Base-by-base conservation (phyloP, 2,797 vertebrate genomes). In the Parauchenoglanis punctatus region DNA sequence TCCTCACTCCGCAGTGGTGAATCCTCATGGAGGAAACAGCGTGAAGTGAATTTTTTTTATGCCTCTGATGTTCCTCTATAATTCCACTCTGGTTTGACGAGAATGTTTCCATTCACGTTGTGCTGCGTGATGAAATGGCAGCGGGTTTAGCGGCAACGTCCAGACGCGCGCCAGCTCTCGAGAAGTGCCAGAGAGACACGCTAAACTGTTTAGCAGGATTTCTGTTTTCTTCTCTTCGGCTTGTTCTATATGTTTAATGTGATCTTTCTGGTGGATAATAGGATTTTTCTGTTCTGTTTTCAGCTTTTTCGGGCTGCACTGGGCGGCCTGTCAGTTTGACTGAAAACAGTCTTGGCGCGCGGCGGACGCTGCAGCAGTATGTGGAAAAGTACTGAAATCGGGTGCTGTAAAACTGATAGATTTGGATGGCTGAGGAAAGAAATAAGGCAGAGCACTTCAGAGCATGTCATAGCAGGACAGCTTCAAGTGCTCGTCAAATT, bases 241-340 rank as follows among this genome's bases (percentile, higher is more conserved):
- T 54, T 80, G 84, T 65, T 65, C 58, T 85, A 67, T 78, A 85
- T 65, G 75, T 86, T 78, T 56, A 67, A 56, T n/a, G 31, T 56
- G 75, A 78, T 85, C 46, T 65, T 76, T 85, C 56, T 52, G 59
- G 61, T 78, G 75, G 28, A 56, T 78, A 85, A 78, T 85, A 49
- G 73, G 84, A 88, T 88, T 87, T 88, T 56, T 87, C 86, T 93
- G 94, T 44, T 87, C 65, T 89, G 93, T 92, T 91, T 88, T 82
- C 80, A 91, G 76, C 18, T 80, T 58, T 78, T 78, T 56, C 65
- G 23, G 40, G 65, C 44, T 72, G 59, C 63, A 20, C 28, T 11
- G 78, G 84, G 75, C 44, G 81, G 70, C 46, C 68, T 68, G 78
- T 82, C 87, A 83, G 58, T 83, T 77, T 83, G 84, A 88, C 87